Conservation (phyloP, 2,888 invertebrate genomes). For the Drosophila prostipennis region DNA sequence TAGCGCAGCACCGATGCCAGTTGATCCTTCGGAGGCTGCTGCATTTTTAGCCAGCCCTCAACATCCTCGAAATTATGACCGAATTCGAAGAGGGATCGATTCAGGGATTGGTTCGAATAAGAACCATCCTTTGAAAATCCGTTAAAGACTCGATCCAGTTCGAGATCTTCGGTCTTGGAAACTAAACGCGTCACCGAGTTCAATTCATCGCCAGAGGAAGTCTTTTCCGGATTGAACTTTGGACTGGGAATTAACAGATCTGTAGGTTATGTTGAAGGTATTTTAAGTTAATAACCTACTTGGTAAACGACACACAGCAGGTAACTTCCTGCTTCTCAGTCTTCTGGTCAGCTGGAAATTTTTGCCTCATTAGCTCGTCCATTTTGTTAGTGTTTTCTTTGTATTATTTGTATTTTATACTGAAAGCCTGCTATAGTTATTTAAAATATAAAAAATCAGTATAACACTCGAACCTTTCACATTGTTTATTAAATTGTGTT, state of each 20-base stretch:
- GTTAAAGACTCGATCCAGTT: constrained; percentile 29
- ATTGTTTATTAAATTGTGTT: constrained; percentile 78
- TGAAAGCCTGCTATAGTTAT: neutral
- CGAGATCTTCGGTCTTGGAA: constrained; percentile 54
- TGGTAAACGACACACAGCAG: constrained; percentile 13
- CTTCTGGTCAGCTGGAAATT: neutral
- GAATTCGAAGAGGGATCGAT: constrained; percentile 54
- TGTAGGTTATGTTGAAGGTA: too few relatives aligned
- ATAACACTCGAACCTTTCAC: constrained; percentile 6
- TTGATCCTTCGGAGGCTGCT: constrained; percentile 44
- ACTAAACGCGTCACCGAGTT: constrained; percentile 46
- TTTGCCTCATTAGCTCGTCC: constrained; percentile 13
- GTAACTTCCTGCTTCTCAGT: neutral
- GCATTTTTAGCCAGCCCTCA: constrained; percentile 38
- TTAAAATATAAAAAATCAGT: neutral
- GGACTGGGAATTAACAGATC: constrained; percentile 15
- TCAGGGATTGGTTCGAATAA: neutral
- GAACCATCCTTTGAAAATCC: neutral
- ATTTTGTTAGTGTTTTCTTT: neutral
- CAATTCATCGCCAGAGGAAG: constrained; percentile 19
- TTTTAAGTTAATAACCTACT: neutral
- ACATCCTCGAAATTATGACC: constrained; percentile 63
- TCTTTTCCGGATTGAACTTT: neutral
- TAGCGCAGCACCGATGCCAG: constrained; percentile 52
- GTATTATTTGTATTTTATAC: neutral